These are phyloP conservation scores for Orthosia incerta DNA, from an alignment of 2,888 invertebrate species.

Conservation along the genomic window DNA sequence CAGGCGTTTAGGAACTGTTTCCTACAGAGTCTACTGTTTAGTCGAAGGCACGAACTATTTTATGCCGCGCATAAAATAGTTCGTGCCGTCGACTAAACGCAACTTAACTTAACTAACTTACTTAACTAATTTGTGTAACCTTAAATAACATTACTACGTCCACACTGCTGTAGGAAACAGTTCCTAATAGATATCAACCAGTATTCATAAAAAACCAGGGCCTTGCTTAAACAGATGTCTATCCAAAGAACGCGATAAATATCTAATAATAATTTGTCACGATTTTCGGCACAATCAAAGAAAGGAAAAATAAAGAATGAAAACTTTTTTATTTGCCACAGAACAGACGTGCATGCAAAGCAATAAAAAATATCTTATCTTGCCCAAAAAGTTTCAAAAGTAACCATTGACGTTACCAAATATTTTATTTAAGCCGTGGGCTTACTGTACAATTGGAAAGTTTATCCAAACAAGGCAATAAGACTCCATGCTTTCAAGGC, in stretches of 20 bases:
- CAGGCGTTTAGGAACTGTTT: too few relatives aligned
- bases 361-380: background rate
- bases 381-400: constrained; percentile 14
- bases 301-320: constrained; percentile 8
- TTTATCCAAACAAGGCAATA: constrained; percentile 54
- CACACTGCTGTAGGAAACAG: background rate
- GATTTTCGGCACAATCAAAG: constrained; percentile 5
- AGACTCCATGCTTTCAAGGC: constrained; percentile 38
- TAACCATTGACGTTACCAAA: constrained; percentile 21
- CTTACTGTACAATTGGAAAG: constrained; percentile 43
- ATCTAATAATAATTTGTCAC: background rate
- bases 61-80: too few relatives aligned
- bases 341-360: background rate
- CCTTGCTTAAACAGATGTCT: background rate
- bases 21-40: too few relatives aligned
- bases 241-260: background rate
- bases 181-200: background rate
- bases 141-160: background rate
- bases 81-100: too few relatives aligned
- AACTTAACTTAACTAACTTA: too few relatives aligned
- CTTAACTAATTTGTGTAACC: too few relatives aligned
- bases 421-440: constrained; percentile 11
- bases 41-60: too few relatives aligned
- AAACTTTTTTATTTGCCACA: background rate
- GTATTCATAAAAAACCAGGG: background rate